Conservation (phyloP, 2,113 vertebrate genomes). For the Phocoena sinus region DNA sequence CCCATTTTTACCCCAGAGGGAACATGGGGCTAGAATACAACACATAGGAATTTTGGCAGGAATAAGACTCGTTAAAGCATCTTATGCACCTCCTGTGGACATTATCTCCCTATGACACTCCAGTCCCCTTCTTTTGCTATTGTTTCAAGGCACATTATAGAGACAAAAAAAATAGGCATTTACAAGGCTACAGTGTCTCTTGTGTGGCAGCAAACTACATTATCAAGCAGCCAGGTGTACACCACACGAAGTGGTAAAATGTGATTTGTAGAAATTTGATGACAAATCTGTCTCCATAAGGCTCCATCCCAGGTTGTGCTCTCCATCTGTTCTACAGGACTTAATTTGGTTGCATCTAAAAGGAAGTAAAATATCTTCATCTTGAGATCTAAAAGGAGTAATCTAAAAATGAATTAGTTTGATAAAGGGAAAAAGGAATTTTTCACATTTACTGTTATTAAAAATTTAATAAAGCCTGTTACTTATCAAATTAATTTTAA, state of each 20-base stretch:
- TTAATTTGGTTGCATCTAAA: conserved; percentile 33
- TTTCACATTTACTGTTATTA: background rate
- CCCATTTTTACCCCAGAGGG: conserved; percentile 55
- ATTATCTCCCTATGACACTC: background rate
- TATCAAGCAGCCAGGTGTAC: conserved; percentile 50
- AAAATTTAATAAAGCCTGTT: background rate
- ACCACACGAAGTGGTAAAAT: conserved; percentile 58
- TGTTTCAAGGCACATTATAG: conserved; percentile 37
- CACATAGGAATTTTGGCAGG: conserved; percentile 66
- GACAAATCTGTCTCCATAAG: conserved; percentile 65
- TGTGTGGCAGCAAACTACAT: background rate
- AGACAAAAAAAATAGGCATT: conserved; percentile 19
- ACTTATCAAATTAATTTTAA: background rate
- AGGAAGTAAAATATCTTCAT: conserved; percentile 48
- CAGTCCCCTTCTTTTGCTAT: background rate
- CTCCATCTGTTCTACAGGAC: conserved; percentile 72
- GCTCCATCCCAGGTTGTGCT: conserved; percentile 26
- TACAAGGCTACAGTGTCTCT: background rate
- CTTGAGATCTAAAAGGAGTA: conserved; percentile 31
- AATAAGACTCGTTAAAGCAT: conserved; percentile 49
- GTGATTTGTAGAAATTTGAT: conserved; percentile 58
- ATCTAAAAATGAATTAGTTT: background rate
- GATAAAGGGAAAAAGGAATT: background rate
- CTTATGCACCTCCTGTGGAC: background rate
- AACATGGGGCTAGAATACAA: conserved; percentile 72